phyloP scores from a whole-genome alignment of 2,797 vertebrate species.

The Chelidonichthys spinosus region DNA sequence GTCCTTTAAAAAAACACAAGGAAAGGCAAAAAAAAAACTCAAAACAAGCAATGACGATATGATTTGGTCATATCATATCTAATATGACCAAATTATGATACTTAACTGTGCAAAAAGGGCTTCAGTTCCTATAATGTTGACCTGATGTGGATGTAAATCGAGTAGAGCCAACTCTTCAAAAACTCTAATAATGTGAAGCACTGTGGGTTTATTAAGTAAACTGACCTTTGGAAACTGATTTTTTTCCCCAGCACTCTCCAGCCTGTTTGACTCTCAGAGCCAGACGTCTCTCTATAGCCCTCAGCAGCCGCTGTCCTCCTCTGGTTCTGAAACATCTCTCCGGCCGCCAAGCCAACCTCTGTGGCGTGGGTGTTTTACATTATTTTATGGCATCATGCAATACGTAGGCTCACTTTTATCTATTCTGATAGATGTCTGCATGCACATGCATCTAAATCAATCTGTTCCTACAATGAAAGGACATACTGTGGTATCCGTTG shows the following conservation, averaged over 20 bases:
- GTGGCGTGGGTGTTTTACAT: constrained; percentile 91
- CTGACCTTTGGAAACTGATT: constrained; percentile 1
- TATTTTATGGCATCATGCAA: not conserved
- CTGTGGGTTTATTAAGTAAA: not conserved
- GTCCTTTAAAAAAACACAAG: not conserved
- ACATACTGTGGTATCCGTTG: too few relatives aligned
- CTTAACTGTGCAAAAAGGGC: not conserved
- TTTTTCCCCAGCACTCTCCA: constrained; percentile 77
- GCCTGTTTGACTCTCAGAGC: constrained; percentile 90
- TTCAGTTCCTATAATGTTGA: too few relatives aligned
- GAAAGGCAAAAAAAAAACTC: too few relatives aligned
- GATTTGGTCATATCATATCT: too few relatives aligned
- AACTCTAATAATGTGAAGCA: not conserved
- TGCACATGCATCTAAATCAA: not conserved
- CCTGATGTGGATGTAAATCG: not conserved
- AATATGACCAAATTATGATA: too few relatives aligned
- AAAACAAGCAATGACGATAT: too few relatives aligned
- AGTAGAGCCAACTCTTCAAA: not conserved
- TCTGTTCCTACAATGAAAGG: not conserved
- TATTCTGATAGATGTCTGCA: not conserved
- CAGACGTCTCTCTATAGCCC: constrained; percentile 87
- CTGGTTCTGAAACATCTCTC: constrained; percentile 78
- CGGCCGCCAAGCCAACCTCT: constrained; percentile 86
- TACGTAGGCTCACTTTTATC: not conserved
- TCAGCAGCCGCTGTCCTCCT: constrained; percentile 85